These are phyloP conservation scores for Pachyuromys duprasi DNA, from an alignment of 2,797 vertebrate genomes.

Conservation along the genomic window DNA sequence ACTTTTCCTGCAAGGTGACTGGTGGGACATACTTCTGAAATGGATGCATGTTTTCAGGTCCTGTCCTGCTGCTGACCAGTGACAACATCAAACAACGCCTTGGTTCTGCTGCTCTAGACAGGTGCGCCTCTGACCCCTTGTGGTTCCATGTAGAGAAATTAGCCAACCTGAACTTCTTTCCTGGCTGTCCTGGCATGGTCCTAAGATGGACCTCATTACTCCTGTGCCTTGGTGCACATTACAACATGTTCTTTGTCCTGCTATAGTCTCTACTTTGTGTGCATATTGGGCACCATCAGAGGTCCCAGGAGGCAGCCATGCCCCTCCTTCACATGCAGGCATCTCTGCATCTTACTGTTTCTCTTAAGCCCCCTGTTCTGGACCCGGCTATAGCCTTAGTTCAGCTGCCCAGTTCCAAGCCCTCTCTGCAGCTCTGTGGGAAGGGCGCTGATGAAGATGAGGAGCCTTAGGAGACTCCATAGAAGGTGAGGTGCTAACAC, in stretches of 20 bases:
- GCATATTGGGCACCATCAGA: neutral
- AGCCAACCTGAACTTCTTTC: neutral
- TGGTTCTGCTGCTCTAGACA: slow-evolving; percentile 95
- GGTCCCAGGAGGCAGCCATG: neutral
- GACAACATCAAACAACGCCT: slow-evolving; percentile 95
- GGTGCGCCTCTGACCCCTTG: slow-evolving; percentile 83
- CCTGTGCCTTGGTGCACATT: neutral
- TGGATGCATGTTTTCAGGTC: slow-evolving; percentile 86
- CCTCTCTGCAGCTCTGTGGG: neutral
- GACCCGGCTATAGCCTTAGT: neutral
- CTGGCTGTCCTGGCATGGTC: neutral
- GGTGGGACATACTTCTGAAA: neutral
- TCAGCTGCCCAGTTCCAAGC: neutral
- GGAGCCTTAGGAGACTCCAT: neutral
- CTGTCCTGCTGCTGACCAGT: slow-evolving; percentile 94
- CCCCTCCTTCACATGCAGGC: neutral
- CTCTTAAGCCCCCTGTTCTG: neutral
- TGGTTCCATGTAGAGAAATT: neutral
- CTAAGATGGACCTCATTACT: neutral
- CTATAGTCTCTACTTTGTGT: too few relatives aligned
- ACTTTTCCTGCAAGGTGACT: neutral
- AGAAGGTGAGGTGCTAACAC: neutral
- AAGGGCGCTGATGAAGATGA: neutral
- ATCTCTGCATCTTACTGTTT: neutral
- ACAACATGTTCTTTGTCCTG: neutral